Conservation (phyloP, 2,113 vertebrate species). For the Brachyistius frenatus region DNA sequence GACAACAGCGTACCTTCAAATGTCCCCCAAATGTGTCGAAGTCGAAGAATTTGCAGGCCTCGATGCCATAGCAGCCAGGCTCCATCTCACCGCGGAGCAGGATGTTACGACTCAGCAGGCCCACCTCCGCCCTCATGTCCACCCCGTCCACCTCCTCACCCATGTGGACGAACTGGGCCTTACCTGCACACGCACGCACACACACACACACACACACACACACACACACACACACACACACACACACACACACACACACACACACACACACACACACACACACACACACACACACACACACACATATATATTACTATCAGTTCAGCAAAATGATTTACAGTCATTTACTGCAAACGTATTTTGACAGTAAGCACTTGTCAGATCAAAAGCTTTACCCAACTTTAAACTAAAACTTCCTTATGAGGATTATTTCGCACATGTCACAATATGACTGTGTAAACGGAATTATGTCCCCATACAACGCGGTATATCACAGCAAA, state of each 20-base stretch:
- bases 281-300: slow-evolving; percentile 7
- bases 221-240: slow-evolving; percentile 25
- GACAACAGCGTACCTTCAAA: slow-evolving; percentile 87
- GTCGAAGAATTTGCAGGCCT: slow-evolving; percentile 92
- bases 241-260: slow-evolving; percentile 7
- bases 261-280: slow-evolving; percentile 15
- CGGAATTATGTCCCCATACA: too few species aligned
- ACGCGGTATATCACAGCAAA: too few species aligned
- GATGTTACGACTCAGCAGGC: slow-evolving; percentile 92
- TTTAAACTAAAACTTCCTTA: too few species aligned
- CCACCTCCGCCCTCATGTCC: slow-evolving; percentile 96
- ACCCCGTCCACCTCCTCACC: slow-evolving; percentile 91
- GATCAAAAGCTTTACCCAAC: too few species aligned
- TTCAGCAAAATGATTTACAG: too few species aligned
- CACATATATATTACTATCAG: too few species aligned
- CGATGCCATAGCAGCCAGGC: slow-evolving; percentile 86
- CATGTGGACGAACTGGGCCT: slow-evolving; percentile 88
- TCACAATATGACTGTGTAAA: too few species aligned
- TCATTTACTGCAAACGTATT: too few species aligned
- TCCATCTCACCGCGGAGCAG: slow-evolving; percentile 91
- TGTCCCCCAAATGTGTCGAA: slow-evolving; percentile 98
- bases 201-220: slow-evolving; percentile 31
- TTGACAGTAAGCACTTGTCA: too few species aligned
- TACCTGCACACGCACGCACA: slow-evolving; percentile 82
- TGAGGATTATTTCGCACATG: too few species aligned